Percentiles rank a stretch among this genome's conserved stretches.
phyloP scores from a whole-genome alignment of 2,888 invertebrate genomes.

The Apodemia duryi region DNA sequence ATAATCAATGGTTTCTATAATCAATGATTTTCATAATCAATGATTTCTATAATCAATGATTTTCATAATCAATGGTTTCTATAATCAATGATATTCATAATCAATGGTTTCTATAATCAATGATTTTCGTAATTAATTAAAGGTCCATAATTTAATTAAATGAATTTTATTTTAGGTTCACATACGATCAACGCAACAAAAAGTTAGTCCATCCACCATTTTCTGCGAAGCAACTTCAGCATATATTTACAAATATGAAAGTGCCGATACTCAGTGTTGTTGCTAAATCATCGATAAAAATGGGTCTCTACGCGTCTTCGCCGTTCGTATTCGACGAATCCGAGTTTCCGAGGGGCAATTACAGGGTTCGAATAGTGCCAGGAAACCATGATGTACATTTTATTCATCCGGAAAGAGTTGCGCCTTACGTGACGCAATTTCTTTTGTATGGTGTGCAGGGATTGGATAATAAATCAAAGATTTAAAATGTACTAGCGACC shows the following conservation, averaged over 20 bases:
- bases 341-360: conserved; percentile 40
- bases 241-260: conserved; percentile 44
- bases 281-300: conserved; percentile 39
- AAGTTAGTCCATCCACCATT: conserved; percentile 48
- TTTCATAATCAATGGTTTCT: no score
- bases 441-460: conserved; percentile 48
- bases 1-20: no score
- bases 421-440: conserved; percentile 55
- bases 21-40: no score
- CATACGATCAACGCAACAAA: conserved; percentile 76
- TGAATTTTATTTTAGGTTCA: conserved; percentile 53
- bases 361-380: conserved; percentile 49
- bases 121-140: no score
- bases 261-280: conserved; percentile 48
- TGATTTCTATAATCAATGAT: no score
- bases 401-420: conserved; percentile 72
- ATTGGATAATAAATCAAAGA: conserved; percentile 47
- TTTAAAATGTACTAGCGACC: conserved; percentile 36
- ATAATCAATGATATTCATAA: no score
- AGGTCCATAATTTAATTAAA: background rate
- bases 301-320: conserved; percentile 39
- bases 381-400: conserved; percentile 82
- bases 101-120: no score
- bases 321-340: conserved; percentile 48
- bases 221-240: conserved; percentile 45